Evolutionary conservation across 2,797 vertebrate species (phyloP), one percentile per base, ranked within the genome.

Genomic region (Xiphophorus birchmanni): DNA sequence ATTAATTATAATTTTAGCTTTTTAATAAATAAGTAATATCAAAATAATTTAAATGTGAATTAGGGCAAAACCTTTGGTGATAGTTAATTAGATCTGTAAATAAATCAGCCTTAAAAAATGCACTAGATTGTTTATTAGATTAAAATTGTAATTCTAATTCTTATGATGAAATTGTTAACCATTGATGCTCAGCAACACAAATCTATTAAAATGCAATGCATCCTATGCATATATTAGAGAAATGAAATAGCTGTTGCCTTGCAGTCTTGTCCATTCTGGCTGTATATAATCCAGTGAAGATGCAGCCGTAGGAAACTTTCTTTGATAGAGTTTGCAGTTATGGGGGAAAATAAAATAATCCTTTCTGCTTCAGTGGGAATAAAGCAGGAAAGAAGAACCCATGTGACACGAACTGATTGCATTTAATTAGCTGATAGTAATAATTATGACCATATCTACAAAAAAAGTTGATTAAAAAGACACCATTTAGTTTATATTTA

Each of bases 21-120:
- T n/a, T n/a, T 76, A 48, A 48, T 50, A 8, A 67, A n/a, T 67
- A 40, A 35, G 37, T 77, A 65, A 67, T 17, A 50, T 50, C 32
- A 50, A 69, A 69, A 52, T 52, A 37, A 37, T 67, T 77, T 26
- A 4, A 13, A 26, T 77, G 9, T 52, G 12, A 26, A 52, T 21
- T n/a, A 37, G 6, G 47, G 23, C 26, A 17, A 29, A 7, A 69
- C 63, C 13, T 26, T 77, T 7, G 26, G 2, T n/a, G 18, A 23
- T 18, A 40, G 32, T 29, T 11, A 77, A 67, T 42, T 67, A 40
- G 37, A 67, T 26, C 18, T 67, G 35, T 67, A 77, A 67, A 77
- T 67, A 65, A 67, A 67, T n/a, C 21, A 50, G 23, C 9, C 9
- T 84, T 15, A 42, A 42, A 77, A 42, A 67, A 52, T 42, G 4